phyloP scores from a whole-genome alignment of 2,797 vertebrate genomes.

The Mormyrops boulengeri region DNA sequence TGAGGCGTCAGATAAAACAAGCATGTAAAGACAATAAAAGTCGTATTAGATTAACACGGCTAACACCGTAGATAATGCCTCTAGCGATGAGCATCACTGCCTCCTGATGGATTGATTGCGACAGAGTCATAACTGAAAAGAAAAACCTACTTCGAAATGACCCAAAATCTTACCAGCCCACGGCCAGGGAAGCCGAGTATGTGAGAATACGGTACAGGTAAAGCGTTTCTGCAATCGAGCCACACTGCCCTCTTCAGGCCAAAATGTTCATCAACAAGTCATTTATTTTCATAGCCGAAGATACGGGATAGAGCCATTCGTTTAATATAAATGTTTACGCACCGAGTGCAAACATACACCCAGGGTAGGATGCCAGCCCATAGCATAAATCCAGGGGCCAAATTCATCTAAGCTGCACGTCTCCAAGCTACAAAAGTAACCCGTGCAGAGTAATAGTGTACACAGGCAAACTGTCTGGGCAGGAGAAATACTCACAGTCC shows the following conservation, averaged over 20 bases:
- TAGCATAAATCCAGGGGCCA: background rate
- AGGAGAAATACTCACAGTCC: background rate
- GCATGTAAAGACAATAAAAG: background rate
- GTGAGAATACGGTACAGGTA: background rate
- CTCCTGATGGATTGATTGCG: background rate
- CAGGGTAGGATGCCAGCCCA: background rate
- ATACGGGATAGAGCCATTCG: background rate
- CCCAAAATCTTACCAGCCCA: background rate
- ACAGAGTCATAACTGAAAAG: background rate
- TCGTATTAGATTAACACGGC: background rate
- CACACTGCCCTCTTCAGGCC: conserved; percentile 2
- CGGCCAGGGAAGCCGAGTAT: background rate
- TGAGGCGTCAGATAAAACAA: background rate
- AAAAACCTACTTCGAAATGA: background rate
- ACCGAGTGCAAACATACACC: background rate
- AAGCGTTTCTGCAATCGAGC: background rate
- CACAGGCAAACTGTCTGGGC: background rate
- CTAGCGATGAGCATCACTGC: background rate
- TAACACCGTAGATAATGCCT: background rate
- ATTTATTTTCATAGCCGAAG: background rate
- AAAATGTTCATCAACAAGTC: background rate
- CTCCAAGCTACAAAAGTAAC: background rate
- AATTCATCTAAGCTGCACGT: background rate
- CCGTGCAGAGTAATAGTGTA: background rate
- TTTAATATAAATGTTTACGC: background rate